Conservation (phyloP, 2,113 vertebrate genomes). For the Dipodomys spectabilis region DNA sequence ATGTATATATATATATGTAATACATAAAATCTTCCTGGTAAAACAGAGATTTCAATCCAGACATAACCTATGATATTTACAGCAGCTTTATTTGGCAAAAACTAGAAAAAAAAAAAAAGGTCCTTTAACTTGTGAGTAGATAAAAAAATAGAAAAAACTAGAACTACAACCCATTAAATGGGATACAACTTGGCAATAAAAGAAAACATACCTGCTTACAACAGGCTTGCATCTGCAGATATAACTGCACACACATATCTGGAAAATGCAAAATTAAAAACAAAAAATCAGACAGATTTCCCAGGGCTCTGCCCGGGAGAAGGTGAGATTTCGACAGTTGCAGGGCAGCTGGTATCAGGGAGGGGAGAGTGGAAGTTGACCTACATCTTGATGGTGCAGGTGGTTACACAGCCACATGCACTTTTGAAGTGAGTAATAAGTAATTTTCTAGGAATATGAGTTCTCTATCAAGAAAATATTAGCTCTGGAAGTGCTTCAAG, state of each 20-base stretch:
- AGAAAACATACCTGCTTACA: not conserved
- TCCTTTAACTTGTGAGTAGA: not conserved
- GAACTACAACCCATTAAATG: not conserved
- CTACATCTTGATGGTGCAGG: not conserved
- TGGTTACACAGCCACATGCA: not conserved
- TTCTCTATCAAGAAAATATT: not conserved
- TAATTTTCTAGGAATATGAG: not conserved
- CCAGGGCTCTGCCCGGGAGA: accelerated
- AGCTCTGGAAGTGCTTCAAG: not conserved
- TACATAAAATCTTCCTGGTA: not conserved
- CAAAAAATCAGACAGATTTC: not conserved
- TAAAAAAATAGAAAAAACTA: too few relatives aligned
- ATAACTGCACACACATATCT: not conserved
- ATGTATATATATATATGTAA: too few relatives aligned
- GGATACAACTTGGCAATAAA: not conserved
- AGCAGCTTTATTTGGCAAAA: not conserved
- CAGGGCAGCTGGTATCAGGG: not conserved
- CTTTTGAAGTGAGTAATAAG: not conserved
- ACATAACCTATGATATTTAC: not conserved
- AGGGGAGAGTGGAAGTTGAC: not conserved
- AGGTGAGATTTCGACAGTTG: not conserved
- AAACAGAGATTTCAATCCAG: not conserved
- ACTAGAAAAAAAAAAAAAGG: not conserved
- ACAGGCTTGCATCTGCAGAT: not conserved
- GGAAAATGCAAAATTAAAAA: not conserved